phyloP scores from a whole-genome alignment of 2,797 vertebrate species.

The Hypotaenidia philippensis region DNA sequence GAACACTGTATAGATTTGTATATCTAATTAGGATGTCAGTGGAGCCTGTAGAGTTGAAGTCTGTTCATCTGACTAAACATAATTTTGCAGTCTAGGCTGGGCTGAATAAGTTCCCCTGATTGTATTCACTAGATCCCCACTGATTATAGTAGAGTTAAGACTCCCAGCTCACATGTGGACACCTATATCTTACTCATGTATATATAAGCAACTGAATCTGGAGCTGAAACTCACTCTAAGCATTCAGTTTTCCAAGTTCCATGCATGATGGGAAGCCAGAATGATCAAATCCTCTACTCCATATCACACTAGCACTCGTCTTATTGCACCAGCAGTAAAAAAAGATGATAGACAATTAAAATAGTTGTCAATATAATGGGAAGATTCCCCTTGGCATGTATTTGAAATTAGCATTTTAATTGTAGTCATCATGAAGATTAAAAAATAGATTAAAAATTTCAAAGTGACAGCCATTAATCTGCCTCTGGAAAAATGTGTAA shows the following conservation, averaged over 20 bases:
- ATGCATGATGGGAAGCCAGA: background rate
- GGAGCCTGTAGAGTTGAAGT: background rate
- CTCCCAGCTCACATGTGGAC: background rate
- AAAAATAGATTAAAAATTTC: background rate
- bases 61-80: background rate
- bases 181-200: background rate
- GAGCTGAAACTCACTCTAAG: background rate
- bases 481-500: background rate
- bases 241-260: background rate
- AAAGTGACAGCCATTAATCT: background rate
- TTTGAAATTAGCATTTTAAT: background rate
- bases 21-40: background rate
- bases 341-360: background rate
- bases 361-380: background rate
- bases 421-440: background rate
- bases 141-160: background rate
- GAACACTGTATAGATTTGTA: background rate
- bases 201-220: background rate
- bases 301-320: background rate
- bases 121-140: background rate
- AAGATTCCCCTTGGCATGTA: background rate
- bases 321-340: background rate
- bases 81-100: background rate
- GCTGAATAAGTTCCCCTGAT: background rate
- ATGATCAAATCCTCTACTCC: background rate